Evolutionary conservation across 2,888 invertebrate genomes (phyloP).

Genomic region (Polylopha cassiicola): DNA sequence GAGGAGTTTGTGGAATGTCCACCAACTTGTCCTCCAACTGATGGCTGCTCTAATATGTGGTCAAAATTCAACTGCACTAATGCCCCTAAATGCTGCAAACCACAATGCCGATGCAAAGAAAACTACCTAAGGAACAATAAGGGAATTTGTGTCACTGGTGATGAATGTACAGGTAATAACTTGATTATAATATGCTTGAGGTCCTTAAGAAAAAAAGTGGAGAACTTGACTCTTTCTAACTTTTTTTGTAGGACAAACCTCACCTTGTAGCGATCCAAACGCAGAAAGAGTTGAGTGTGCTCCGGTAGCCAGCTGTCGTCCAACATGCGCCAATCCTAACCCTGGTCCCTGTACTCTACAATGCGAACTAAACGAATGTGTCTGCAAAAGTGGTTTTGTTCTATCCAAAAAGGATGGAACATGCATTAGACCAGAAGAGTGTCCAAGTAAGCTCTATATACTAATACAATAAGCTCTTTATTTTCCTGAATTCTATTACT

Average conservation of each 20-base stretch:
- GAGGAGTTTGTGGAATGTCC: conserved; percentile 22
- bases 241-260: too few species aligned
- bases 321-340: conserved; percentile 2
- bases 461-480: not conserved
- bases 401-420: conserved; percentile 11
- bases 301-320: conserved; percentile 1
- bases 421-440: conserved; percentile 13
- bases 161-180: too few species aligned
- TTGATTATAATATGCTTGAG: too few species aligned
- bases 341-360: conserved; percentile 4
- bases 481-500: not conserved
- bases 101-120: conserved; percentile 1
- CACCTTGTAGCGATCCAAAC: conserved; percentile 9
- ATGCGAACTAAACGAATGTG: conserved; percentile 11
- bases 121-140: not conserved
- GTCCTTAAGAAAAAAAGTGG: too few species aligned
- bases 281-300: conserved; percentile 9
- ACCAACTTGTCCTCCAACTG: conserved; percentile 19
- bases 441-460: conserved; percentile 9
- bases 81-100: conserved; percentile 5
- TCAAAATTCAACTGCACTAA: conserved; percentile 3
- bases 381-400: conserved; percentile 19
- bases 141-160: not conserved
- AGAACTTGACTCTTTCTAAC: too few species aligned
- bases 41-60: conserved; percentile 2